A percentile compares a stretch with the other conserved stretches of the same genome.
Conservation (phyloP, 2,113 vertebrate genomes). For the Eira barbara region DNA sequence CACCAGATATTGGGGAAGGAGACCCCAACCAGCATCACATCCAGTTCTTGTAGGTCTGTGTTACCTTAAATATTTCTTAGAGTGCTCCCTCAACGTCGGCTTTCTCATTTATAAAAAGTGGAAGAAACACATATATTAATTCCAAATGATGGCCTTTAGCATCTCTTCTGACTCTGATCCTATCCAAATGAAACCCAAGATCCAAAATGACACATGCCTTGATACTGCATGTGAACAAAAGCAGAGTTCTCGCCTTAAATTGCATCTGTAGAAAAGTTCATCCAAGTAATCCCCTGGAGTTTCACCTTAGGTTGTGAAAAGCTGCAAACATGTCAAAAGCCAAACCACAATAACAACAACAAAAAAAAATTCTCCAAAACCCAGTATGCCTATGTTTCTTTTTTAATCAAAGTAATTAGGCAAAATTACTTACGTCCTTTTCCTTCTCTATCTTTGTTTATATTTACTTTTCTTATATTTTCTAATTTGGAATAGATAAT, state of each 20-base stretch:
- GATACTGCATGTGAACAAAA: background rate
- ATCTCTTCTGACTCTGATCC: background rate
- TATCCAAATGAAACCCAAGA: background rate
- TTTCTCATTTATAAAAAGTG: background rate
- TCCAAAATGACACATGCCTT: background rate
- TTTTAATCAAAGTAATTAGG: background rate
- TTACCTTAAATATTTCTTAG: background rate
- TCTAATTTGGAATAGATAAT: background rate
- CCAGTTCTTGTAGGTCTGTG: background rate
- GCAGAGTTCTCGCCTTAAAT: background rate
- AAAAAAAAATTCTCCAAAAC: background rate
- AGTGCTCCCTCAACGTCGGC: background rate
- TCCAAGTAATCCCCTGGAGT: background rate
- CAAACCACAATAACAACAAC: background rate
- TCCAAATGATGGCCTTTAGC: background rate
- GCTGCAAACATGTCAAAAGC: background rate
- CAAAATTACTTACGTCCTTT: background rate
- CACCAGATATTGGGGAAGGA: background rate
- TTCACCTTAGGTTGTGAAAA: background rate
- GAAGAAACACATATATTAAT: background rate
- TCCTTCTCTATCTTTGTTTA: background rate
- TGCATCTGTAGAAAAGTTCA: background rate
- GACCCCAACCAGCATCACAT: background rate
- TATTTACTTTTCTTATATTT: background rate
- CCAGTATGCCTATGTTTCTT: background rate